Evolutionary conservation across 2,888 invertebrate genomes (phyloP), one percentile per base, ranked within the genome.

Genomic region (Tyria jacobaeae): DNA sequence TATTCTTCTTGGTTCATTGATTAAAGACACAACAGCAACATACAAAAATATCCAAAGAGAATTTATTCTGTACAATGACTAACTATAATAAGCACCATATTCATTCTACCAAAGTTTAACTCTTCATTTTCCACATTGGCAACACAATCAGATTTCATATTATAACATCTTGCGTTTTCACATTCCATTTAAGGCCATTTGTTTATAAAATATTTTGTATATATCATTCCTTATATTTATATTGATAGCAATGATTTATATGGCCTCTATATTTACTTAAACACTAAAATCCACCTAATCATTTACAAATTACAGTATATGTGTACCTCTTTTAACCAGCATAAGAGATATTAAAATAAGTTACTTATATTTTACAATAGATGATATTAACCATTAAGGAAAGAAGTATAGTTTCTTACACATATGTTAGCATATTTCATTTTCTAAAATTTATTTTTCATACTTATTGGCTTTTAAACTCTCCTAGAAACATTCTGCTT

Each of bases 31-130:
- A 84, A 85, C 72, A 86, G 83, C 80, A 80, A 80, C 80, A 87
- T 90, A 89, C 82, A 91, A 91, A 89, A 91, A 90, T 91, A 91
- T 87, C 75, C 83, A 86, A 87, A 84, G 86, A 87, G 76, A 92
- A 93, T 94, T 94, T 90, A 92, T 93, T 94, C 93, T 93, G 92
- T 94, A 94, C 94, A 94, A 87, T 82, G 86, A 88, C 92, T 93
- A 93, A 90, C 91, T 92, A 91, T 91, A 84, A 83, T 86, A 92
- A 94, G 94, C 94, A 94, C 94, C 94, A 92, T 91, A 87, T 87
- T 89, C 86, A 89, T 89, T 89, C 86, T 86, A 88, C 83, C 83
- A 87, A n/a, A 82, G 79, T 79, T 79, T 75, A 48, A 76, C 70
- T 70, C 75, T 69, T 73, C 64, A 72, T 78, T 80, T 81, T 74